These are phyloP conservation scores for Notarius lentiginosus DNA, from an alignment of 2,113 vertebrate species.

Conservation along the genomic window DNA sequence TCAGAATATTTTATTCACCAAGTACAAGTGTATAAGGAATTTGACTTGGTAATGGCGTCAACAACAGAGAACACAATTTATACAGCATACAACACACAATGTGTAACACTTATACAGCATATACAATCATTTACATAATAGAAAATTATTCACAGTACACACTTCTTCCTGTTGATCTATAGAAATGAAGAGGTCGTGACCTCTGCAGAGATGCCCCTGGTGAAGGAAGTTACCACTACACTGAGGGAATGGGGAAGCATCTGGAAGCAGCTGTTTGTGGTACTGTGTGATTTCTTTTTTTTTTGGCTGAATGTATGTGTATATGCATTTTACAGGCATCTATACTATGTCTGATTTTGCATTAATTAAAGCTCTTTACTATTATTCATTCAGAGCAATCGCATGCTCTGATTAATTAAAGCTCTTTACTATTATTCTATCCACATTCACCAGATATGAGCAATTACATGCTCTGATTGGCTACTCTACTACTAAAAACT, in stretches of 20 bases:
- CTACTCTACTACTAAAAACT: too few species aligned
- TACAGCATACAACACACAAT: background rate
- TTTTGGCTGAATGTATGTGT: background rate
- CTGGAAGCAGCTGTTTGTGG: slow-evolving; percentile 97
- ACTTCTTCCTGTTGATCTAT: background rate
- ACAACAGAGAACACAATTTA: background rate
- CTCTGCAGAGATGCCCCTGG: slow-evolving; percentile 89
- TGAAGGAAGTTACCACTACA: slow-evolving; percentile 93
- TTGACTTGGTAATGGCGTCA: background rate
- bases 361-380: background rate
- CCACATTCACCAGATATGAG: too few species aligned
- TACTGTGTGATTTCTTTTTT: slow-evolving; percentile 60
- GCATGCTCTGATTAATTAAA: too few species aligned
- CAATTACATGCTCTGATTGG: too few species aligned
- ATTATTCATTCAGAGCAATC: too few species aligned
- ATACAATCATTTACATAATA: background rate
- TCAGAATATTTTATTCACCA: background rate
- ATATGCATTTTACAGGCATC: background rate
- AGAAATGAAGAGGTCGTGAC: slow-evolving; percentile 81
- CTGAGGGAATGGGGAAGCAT: slow-evolving; percentile 96
- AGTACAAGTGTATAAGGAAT: background rate
- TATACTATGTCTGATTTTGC: background rate
- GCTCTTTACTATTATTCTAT: too few species aligned
- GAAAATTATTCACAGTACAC: background rate
- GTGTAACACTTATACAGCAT: background rate